phyloP scores from a whole-genome alignment of 2,797 vertebrate genomes.

The Allobates femoralis region DNA sequence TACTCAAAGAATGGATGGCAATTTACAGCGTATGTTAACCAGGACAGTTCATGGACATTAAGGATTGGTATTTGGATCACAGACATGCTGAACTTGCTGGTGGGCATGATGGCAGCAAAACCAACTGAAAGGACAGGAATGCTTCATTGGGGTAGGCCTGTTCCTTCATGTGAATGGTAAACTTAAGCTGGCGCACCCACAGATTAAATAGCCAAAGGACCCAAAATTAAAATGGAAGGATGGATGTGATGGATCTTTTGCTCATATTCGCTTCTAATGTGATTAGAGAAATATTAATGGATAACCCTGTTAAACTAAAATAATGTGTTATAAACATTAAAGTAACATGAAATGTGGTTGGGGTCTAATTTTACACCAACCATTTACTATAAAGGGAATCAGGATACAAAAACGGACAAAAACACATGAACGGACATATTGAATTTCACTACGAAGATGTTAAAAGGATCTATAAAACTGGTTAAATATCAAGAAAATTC shows the following conservation, averaged over 20 bases:
- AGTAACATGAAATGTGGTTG: constrained; percentile 3
- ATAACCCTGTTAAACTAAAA: neutral
- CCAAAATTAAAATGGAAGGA: neutral
- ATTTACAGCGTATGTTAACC: too few relatives aligned
- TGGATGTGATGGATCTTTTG: neutral
- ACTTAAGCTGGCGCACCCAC: neutral
- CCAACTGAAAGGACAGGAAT: too few relatives aligned
- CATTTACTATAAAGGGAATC: constrained; percentile 38
- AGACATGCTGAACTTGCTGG: too few relatives aligned
- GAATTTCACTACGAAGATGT: constrained; percentile 35
- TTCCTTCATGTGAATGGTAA: neutral
- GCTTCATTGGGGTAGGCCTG: neutral
- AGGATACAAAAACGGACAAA: constrained; percentile 36
- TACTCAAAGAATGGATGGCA: too few relatives aligned
- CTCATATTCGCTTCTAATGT: neutral
- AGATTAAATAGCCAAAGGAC: neutral
- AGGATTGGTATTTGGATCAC: too few relatives aligned
- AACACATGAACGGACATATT: constrained; percentile 31
- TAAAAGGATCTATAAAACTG: constrained; percentile 29
- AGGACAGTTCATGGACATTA: too few relatives aligned
- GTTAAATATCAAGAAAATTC: constrained; percentile 45
- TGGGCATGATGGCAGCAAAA: too few relatives aligned
- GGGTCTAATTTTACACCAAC: constrained; percentile 7
- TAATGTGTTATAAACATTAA: constrained; percentile 15
- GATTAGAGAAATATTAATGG: neutral